A percentile compares a stretch with the other conserved stretches of the same genome.
phyloP scores from a whole-genome alignment of 37 sponge, comb jelly and placozoan genomes.

The Halisarca cf. caerulea region DNA sequence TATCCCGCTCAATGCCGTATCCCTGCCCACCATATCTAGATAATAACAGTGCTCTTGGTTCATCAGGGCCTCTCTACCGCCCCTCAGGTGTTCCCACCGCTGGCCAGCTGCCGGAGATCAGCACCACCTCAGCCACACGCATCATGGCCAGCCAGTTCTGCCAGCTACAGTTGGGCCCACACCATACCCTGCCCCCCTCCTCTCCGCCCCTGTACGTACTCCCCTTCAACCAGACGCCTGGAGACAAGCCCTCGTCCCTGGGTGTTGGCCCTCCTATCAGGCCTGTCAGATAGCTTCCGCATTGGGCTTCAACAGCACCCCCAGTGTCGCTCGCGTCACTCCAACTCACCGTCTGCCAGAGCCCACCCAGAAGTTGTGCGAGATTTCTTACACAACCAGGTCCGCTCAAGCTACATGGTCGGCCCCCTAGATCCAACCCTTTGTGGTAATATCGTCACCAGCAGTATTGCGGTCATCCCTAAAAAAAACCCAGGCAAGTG shows the following conservation, averaged over 20 bases:
- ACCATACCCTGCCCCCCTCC: background rate
- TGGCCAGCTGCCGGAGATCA: background rate
- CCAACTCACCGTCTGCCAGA: background rate
- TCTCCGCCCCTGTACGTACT: background rate
- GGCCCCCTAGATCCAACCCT: background rate
- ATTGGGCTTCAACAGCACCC: background rate
- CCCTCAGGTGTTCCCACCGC: background rate
- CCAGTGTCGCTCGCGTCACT: background rate
- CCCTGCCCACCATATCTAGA: no score
- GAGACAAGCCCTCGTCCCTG: background rate
- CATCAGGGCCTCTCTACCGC: background rate
- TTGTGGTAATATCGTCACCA: no score
- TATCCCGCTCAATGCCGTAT: no score
- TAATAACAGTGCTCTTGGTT: background rate
- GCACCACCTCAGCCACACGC: background rate
- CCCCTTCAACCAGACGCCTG: background rate
- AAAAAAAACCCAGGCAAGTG: no score
- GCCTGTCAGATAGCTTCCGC: background rate
- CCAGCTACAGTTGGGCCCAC: background rate
- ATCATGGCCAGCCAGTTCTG: constrained; percentile 4
- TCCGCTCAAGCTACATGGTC: background rate
- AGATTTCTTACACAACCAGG: background rate
- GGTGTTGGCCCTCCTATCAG: background rate
- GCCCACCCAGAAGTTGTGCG: background rate
- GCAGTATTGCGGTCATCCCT: no score